Conservation (phyloP, 2,797 vertebrate genomes). For the Dipus sagitta region DNA sequence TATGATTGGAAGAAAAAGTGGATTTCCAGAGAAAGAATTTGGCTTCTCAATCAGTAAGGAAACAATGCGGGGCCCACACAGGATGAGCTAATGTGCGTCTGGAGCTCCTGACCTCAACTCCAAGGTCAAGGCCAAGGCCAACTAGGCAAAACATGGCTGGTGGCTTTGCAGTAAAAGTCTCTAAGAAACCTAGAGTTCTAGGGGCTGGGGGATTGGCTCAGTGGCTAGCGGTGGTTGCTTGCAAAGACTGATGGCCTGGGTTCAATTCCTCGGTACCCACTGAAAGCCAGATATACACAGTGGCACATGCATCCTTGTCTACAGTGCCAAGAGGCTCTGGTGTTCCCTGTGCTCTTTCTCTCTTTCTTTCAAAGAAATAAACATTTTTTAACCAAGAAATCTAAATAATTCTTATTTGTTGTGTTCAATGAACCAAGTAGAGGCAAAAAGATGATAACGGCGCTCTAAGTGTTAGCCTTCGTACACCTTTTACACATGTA, state of each 20-base stretch:
- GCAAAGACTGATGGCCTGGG: too few relatives aligned
- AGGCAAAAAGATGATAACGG: conserved; percentile 8
- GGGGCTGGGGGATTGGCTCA: too few relatives aligned
- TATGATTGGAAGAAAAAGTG: conserved; percentile 4
- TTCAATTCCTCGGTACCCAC: too few relatives aligned
- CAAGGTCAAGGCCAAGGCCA: neutral
- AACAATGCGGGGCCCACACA: neutral
- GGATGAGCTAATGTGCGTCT: neutral
- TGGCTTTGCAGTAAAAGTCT: neutral
- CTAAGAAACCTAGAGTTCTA: too few relatives aligned
- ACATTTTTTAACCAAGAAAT: neutral
- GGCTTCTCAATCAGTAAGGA: conserved; percentile 29
- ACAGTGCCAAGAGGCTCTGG: too few relatives aligned
- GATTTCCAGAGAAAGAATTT: neutral
- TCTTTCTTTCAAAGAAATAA: too few relatives aligned
- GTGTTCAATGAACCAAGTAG: neutral
- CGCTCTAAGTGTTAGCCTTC: neutral
- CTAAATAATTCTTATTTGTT: neutral
- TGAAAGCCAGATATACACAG: too few relatives aligned
- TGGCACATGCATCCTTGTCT: too few relatives aligned
- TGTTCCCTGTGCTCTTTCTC: too few relatives aligned
- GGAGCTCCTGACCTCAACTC: neutral
- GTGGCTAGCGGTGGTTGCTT: too few relatives aligned
- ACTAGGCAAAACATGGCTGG: neutral
- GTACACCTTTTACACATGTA: neutral